Evolutionary conservation across 2,113 vertebrate genomes (phyloP), one percentile per base, ranked within the genome.

Genomic region (Lepus timidus): DNA sequence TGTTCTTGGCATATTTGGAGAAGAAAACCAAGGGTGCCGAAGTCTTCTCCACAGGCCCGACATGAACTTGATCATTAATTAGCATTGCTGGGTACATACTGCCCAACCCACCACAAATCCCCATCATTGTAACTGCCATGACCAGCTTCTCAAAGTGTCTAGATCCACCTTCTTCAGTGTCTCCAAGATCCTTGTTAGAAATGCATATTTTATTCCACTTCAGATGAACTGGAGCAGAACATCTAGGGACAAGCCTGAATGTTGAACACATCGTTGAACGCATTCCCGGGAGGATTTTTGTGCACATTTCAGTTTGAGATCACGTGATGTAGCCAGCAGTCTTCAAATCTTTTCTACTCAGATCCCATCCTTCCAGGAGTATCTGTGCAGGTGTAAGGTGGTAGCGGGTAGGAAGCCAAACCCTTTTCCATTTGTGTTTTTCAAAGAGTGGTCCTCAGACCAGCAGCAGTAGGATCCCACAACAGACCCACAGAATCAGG

Each of bases 341-440:
- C 51, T 82, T 76, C 36, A 78, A 33, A 22, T n/a, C 31, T 10
- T 70, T 75, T 25, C 20, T 73, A 52, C 33, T 33, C 25, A 19
- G 9, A 84, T 36, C 36, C 17, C 67, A 31, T 62, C 23, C 68
- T 93, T 61, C 62, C n/a, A 58, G 4, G 17, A 19, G 52, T 22
- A 39, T 74, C 61, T 79, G 49, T 73, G 44, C 51, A 51, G 36
- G 14, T 78, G 31, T 84, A 52, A 88, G 12, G 7, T 3, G 75
- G 79, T n/a, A 93, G 25, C 25, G 8, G n/a, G 6, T 9, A 86
- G 75, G 31, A 93, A 76, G 52, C 10, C 71, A 94, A 96, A 52
- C 10, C 16, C 33, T 81, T 58, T 68, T 88, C 67, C 67, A 65
- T 44, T 52, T 52, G 81, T 23, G 81, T 23, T 84, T 90, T 87